Evolutionary conservation across 2,888 invertebrate genomes (phyloP).

Genomic region (Gortyna flavago): DNA sequence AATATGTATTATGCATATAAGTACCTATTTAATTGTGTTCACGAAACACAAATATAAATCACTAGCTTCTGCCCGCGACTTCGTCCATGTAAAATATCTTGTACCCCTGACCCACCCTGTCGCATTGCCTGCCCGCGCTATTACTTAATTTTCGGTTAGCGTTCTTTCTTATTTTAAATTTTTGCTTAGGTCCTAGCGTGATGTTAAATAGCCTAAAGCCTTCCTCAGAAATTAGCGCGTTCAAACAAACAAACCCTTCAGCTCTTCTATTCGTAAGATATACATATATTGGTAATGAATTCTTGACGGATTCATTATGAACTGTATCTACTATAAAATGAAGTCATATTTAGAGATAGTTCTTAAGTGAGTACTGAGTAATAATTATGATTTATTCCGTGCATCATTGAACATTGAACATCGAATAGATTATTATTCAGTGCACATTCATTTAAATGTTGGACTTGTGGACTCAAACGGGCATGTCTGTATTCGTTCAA

Average conservation of each 20-base stretch:
- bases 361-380: slow-evolving; percentile 11
- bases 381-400: too few species aligned
- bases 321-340: slow-evolving; percentile 29
- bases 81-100: too few species aligned
- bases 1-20: slow-evolving; percentile 42
- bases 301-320: slow-evolving; percentile 28
- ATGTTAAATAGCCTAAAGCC: too few species aligned
- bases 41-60: slow-evolving; percentile 37
- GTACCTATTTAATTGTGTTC: slow-evolving; percentile 22
- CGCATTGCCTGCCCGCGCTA: too few species aligned
- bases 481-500: neutral
- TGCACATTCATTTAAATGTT: neutral
- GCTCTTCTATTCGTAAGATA: neutral
- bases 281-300: slow-evolving; percentile 15
- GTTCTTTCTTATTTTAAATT: too few species aligned
- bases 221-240: neutral
- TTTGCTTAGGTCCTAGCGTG: too few species aligned
- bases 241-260: neutral
- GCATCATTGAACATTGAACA: neutral
- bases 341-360: slow-evolving; percentile 21
- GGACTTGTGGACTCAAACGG: neutral
- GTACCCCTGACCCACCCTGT: too few species aligned
- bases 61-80: neutral
- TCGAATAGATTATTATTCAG: neutral
- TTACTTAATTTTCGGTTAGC: too few species aligned